Conservation (phyloP, 2,888 invertebrate genomes). For the Drosophila anomalipes region DNA sequence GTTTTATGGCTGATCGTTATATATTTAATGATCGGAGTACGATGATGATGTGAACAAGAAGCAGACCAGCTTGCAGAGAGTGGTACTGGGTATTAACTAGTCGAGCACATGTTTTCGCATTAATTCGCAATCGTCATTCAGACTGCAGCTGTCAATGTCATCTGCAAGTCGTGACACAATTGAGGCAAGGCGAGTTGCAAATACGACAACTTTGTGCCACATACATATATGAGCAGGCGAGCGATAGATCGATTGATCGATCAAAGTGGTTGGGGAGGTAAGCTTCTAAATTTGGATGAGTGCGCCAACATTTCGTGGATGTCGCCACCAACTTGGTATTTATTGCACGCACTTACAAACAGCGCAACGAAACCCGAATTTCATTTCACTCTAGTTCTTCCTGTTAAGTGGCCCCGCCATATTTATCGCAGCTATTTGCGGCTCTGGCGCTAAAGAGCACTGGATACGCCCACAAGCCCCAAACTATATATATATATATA, state of each 20-base stretch:
- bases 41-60: background rate
- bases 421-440: constrained; percentile 55
- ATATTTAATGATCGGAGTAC: background rate
- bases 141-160: constrained; percentile 57
- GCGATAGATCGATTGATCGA: constrained; percentile 21
- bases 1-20: background rate
- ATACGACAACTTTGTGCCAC: constrained; percentile 42
- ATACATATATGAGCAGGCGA: background rate
- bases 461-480: constrained; percentile 37
- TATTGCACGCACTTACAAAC: constrained; percentile 21
- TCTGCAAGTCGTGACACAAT: constrained; percentile 52
- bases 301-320: constrained; percentile 50
- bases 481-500: background rate
- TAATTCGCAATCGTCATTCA: constrained; percentile 6
- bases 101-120: background rate
- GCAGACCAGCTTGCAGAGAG: background rate
- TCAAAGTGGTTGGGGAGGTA: background rate
- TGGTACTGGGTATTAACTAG: background rate
- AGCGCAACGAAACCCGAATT: constrained; percentile 14
- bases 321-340: constrained; percentile 38
- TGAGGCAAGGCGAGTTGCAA: constrained; percentile 12
- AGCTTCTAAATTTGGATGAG: constrained; percentile 32
- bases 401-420: constrained; percentile 45
- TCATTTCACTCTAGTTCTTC: constrained; percentile 20
- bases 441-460: constrained; percentile 37